phyloP scores from a whole-genome alignment of 2,888 invertebrate genomes.

The Cryptus armator region DNA sequence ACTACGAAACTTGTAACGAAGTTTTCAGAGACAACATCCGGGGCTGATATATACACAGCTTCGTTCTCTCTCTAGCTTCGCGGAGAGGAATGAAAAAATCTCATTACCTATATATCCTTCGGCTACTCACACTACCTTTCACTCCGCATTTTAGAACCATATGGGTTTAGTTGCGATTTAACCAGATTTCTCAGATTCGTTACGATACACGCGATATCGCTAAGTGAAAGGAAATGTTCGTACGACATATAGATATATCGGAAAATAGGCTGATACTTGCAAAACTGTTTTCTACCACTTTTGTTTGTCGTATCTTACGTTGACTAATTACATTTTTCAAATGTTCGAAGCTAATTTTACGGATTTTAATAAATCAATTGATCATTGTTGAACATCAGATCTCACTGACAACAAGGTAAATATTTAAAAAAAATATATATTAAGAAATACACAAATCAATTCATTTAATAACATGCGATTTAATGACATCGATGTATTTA shows the following conservation, averaged over 20 bases:
- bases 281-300: not conserved
- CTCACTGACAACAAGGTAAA: not conserved
- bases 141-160: not conserved
- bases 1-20: constrained; percentile 73
- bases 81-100: constrained; percentile 32
- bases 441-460: constrained; percentile 9
- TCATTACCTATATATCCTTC: constrained; percentile 50
- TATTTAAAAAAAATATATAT: not conserved
- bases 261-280: not conserved
- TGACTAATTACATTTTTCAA: not conserved
- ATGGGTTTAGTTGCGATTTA: not conserved
- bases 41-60: constrained; percentile 76
- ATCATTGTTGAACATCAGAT: not conserved
- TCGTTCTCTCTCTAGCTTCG: constrained; percentile 71
- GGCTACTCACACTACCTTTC: constrained; percentile 6
- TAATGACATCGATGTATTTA: constrained; percentile 71
- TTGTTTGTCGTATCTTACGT: not conserved
- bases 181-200: constrained; percentile 4
- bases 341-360: not conserved
- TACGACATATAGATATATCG: not conserved
- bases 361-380: not conserved
- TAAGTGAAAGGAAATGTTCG: not conserved
- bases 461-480: constrained; percentile 22
- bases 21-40: constrained; percentile 78
- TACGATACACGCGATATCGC: not conserved